Evolutionary conservation across 2,888 invertebrate species (phyloP), one percentile per base, ranked within the genome.

Genomic region (Calameuta idolon): DNA sequence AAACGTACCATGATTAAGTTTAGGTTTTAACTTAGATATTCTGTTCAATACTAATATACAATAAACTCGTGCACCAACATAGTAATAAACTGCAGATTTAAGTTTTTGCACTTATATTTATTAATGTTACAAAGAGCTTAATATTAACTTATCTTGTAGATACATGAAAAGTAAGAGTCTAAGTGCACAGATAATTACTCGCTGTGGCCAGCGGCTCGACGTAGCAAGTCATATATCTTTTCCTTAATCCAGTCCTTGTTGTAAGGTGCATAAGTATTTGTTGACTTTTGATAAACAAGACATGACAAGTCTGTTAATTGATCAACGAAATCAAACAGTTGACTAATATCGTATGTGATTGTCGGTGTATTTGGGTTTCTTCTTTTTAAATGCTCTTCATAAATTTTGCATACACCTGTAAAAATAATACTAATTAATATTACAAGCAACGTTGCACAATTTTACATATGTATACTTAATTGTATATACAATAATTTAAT

Each of bases 241-340:
- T 99, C 99, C 92, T 99, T 99, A 79, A 99, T 98, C 99, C 99
- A 99, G 88, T 98, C 98, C 93, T 99, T 99, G 92, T 99, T 99
- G 92, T 99, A 99, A 0, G 99, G 99, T 1, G 98, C 97, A 89
- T 99, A 99, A 0, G 98, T 98, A 89, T 98, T 98, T 71, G 97
- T 97, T 11, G 97, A 96, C 91, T 98, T 98, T 92, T 98, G 97
- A 92, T 98, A 99, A 81, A 99, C 99, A 80, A 99, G 93, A 89
- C 99, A 99, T 86, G 98, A 98, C 75, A 99, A 94, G 91, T 99
- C 99, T 34, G 97, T 95, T 75, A 99, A 93, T 92, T 95, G 97
- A 92, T 99, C 99, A 83, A 99, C 96, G 90, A 99, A 99, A 91
- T 99, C 98, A 91, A 99, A 99, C 79, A 99, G 93, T 89, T 99